phyloP scores from a whole-genome alignment of 2,888 invertebrate species.

The Andricus curvator region DNA sequence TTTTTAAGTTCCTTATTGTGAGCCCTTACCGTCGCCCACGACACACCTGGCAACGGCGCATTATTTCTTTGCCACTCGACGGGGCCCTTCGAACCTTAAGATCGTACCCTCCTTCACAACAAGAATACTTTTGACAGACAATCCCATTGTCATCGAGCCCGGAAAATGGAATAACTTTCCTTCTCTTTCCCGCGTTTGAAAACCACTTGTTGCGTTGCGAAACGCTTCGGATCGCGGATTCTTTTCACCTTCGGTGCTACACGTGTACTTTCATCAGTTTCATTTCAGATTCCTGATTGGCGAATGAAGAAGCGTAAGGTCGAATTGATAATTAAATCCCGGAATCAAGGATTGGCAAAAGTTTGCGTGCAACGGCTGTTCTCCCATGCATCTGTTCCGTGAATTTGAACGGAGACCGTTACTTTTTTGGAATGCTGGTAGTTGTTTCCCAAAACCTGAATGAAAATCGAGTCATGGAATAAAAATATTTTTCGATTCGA shows the following conservation, averaged over 20 bases:
- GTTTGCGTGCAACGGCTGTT: neutral
- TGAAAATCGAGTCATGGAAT: neutral
- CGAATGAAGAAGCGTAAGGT: neutral
- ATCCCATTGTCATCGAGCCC: slow-evolving; percentile 7
- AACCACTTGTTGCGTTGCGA: slow-evolving; percentile 37
- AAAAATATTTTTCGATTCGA: neutral
- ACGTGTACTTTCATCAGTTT: slow-evolving; percentile 5
- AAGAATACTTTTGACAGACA: slow-evolving; percentile 6
- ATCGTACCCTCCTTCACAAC: slow-evolving; percentile 13
- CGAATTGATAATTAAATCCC: neutral
- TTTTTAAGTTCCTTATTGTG: neutral
- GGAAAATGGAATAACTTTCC: neutral
- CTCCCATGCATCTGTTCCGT: neutral
- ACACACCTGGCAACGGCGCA: slow-evolving; percentile 41
- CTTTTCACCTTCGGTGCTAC: neutral
- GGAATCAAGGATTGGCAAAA: neutral
- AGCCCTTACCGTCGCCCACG: slow-evolving; percentile 17
- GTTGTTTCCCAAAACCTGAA: neutral
- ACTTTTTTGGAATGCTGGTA: neutral
- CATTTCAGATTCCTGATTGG: neutral
- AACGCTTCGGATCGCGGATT: neutral
- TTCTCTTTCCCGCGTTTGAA: slow-evolving; percentile 7
- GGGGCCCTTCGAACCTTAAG: slow-evolving; percentile 17
- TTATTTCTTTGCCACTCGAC: slow-evolving; percentile 14
- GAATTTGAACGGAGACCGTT: neutral